Percentiles rank a stretch among this genome's conserved stretches.
phyloP scores from a whole-genome alignment of 2,797 vertebrate genomes.

The Meriones psammophilus region DNA sequence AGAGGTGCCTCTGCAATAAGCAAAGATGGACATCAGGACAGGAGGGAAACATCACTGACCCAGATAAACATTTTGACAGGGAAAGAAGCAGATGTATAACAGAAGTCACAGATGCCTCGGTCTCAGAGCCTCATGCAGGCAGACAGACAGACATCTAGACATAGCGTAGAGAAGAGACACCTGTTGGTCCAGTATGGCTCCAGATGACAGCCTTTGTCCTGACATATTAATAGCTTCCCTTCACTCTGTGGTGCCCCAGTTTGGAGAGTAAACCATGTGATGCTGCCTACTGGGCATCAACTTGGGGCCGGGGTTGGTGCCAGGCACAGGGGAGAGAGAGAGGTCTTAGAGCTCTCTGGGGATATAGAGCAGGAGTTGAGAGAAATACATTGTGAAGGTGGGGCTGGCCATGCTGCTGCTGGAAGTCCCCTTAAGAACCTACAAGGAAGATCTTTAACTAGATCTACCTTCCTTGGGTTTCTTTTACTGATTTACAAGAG shows the following conservation, averaged over 20 bases:
- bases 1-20: background rate
- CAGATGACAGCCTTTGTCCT: background rate
- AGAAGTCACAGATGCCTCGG: background rate
- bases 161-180: background rate
- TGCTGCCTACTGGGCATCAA: background rate
- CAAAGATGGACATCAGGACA: background rate
- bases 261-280: background rate
- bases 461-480: background rate
- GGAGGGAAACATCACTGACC: fast-evolving
- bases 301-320: background rate
- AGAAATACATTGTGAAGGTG: background rate
- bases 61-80: background rate
- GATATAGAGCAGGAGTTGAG: fast-evolving
- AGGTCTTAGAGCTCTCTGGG: background rate
- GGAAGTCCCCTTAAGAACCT: background rate
- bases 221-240: background rate
- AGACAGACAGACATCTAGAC: background rate
- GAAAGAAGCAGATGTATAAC: background rate
- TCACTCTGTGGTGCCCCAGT: background rate
- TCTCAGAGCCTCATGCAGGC: background rate
- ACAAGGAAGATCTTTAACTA: background rate
- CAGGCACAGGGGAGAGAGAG: background rate
- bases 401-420: fast-evolving
- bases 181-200: background rate
- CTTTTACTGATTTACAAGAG: background rate